Percentiles rank a stretch among this genome's conserved stretches.
phyloP scores from a whole-genome alignment of 2,797 vertebrate genomes.

The Amblyraja radiata region DNA sequence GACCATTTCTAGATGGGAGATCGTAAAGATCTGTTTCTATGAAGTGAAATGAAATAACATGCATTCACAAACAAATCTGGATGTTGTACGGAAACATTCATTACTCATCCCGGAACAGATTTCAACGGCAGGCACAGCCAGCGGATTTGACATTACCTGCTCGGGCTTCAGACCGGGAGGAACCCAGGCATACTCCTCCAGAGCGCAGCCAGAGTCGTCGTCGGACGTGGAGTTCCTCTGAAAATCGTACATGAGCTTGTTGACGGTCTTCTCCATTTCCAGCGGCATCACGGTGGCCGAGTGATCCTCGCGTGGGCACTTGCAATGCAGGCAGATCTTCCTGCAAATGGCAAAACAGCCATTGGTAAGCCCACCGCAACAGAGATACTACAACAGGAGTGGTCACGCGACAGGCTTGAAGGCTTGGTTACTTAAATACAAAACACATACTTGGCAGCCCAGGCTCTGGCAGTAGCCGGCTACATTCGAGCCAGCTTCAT shows the following conservation, averaged over 20 bases:
- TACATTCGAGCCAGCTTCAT: constrained; percentile 38
- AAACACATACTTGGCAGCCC: constrained; percentile 45
- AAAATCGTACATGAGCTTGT: constrained; percentile 98
- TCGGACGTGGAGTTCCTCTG: constrained; percentile 97
- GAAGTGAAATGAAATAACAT: background rate
- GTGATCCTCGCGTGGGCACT: constrained; percentile 95
- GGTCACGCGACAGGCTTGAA: constrained; percentile 35
- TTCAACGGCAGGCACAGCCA: no score
- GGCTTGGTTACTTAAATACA: constrained; percentile 45
- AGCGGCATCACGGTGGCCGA: constrained; percentile 86
- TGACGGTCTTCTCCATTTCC: constrained; percentile 98
- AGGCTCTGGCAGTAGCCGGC: constrained; percentile 44
- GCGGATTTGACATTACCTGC: constrained; percentile 67
- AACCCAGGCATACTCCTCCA: constrained; percentile 97
- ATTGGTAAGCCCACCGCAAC: constrained; percentile 40
- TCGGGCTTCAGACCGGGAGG: constrained; percentile 94
- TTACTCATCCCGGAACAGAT: background rate
- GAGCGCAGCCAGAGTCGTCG: constrained; percentile 90
- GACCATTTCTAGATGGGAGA: background rate
- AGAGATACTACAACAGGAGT: constrained; percentile 31
- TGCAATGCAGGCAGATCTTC: constrained; percentile 98
- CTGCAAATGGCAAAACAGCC: constrained; percentile 51
- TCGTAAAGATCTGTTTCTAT: background rate
- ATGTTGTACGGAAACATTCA: background rate
- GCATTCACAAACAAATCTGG: background rate